Percentiles rank a stretch among this genome's conserved stretches.
phyloP scores from a whole-genome alignment of 30 jellyfish, hydroid and myxozoan species.

The Catostylus mosaicus region DNA sequence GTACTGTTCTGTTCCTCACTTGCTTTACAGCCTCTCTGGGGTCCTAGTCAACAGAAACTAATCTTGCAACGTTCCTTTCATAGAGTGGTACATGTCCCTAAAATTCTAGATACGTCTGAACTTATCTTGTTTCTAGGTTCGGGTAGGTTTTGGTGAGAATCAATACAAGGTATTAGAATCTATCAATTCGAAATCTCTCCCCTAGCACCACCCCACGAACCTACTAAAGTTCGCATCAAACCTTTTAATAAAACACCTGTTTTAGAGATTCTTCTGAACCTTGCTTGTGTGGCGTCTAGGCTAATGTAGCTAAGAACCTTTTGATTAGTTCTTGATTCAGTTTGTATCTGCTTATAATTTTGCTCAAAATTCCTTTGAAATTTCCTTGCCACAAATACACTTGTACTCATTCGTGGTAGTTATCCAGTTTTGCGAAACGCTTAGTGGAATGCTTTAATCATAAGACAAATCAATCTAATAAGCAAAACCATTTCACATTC shows the following conservation, averaged over 20 bases:
- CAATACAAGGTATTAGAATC: no score
- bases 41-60: no score
- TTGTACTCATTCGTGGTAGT: neutral
- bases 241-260: neutral
- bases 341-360: neutral
- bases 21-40: no score
- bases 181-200: no score
- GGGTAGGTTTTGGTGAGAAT: no score
- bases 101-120: no score
- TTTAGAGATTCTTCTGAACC: neutral
- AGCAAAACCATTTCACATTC: neutral
- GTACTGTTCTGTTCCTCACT: no score
- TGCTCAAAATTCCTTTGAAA: neutral
- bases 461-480: neutral
- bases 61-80: no score
- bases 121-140: no score
- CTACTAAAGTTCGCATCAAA: no score
- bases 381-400: neutral
- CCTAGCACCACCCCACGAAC: no score
- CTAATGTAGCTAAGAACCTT: neutral
- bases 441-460: neutral
- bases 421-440: conserved; percentile 1
- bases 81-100: no score
- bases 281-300: neutral
- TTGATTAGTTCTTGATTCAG: neutral